A percentile compares a stretch with the other conserved stretches of the same genome.
Conservation (phyloP, 2,888 invertebrate genomes). For the Lacanobia oleracea region DNA sequence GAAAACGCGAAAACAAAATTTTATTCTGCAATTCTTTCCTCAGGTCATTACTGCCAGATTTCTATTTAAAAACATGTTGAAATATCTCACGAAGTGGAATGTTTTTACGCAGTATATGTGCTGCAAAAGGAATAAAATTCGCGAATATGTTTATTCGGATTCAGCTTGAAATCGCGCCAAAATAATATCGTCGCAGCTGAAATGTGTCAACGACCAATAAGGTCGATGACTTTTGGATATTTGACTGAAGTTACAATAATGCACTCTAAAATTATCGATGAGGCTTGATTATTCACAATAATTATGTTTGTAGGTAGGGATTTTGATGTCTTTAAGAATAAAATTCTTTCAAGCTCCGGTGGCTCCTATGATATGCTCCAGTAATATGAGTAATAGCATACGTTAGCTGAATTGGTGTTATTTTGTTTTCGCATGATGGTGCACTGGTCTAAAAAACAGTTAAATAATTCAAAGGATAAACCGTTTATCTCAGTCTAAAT, state of each 20-base stretch:
- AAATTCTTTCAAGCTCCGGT: too few relatives aligned
- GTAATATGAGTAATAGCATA: too few relatives aligned
- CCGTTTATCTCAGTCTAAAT: not conserved
- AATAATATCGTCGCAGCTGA: slow-evolving; percentile 64
- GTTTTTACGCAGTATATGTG: slow-evolving; percentile 58
- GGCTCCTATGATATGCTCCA: too few relatives aligned
- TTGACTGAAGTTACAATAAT: slow-evolving; percentile 22
- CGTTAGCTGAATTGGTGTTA: too few relatives aligned
- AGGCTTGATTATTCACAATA: not conserved
- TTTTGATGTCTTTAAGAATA: not conserved
- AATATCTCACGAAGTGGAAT: slow-evolving; percentile 44
- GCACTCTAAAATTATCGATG: not conserved
- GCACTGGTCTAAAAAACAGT: too few relatives aligned
- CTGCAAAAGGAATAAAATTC: slow-evolving; percentile 74
- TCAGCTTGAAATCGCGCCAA: slow-evolving; percentile 80
- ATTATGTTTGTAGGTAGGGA: not conserved
- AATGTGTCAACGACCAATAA: slow-evolving; percentile 69
- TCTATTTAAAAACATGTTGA: slow-evolving; percentile 61
- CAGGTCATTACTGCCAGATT: slow-evolving; percentile 27
- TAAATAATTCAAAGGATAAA: too few relatives aligned
- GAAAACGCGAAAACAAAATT: slow-evolving; percentile 40
- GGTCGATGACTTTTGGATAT: slow-evolving; percentile 73
- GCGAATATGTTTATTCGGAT: slow-evolving; percentile 43
- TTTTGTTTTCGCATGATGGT: too few relatives aligned
- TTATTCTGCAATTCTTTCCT: slow-evolving; percentile 24